These are phyloP conservation scores for Spilarctia lutea DNA, from an alignment of 2,888 invertebrate genomes.

Conservation along the genomic window DNA sequence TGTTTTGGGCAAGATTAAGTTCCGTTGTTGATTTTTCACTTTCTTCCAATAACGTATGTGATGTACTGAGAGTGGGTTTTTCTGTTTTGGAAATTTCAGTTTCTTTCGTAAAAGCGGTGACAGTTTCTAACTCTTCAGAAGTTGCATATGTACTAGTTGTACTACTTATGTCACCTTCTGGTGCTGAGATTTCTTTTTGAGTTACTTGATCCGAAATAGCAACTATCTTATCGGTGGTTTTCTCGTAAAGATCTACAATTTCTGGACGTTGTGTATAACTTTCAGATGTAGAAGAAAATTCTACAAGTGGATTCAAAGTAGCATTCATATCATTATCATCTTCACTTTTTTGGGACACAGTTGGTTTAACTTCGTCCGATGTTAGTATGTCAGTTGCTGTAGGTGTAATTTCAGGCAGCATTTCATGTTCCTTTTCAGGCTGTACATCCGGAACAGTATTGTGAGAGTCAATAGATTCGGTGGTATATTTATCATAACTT, in stretches of 20 bases:
- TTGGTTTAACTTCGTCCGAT: conserved; percentile 27
- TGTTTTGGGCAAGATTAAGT: conserved; percentile 49
- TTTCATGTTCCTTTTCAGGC: conserved; percentile 33
- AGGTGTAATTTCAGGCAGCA: conserved; percentile 24
- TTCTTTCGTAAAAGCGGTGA: conserved; percentile 17
- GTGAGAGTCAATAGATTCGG: conserved; percentile 40
- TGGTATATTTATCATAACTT: conserved; percentile 33
- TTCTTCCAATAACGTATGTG: conserved; percentile 25
- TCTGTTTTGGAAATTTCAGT: conserved; percentile 27
- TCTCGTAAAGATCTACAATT: conserved; percentile 22
- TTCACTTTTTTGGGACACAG: conserved; percentile 19
- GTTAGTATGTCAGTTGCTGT: conserved; percentile 23
- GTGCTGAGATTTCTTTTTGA: conserved; percentile 29
- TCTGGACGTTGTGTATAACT: conserved; percentile 26
- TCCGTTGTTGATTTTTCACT: conserved; percentile 39
- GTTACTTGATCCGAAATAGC: conserved; percentile 25
- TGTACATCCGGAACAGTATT: conserved; percentile 45
- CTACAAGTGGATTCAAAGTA: conserved; percentile 15
- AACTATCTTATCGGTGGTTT: conserved; percentile 21
- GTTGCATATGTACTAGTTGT: conserved; percentile 46
- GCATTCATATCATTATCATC: conserved; percentile 21
- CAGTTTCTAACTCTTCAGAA: conserved; percentile 32
- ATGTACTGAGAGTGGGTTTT: conserved; percentile 11
- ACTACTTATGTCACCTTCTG: conserved; percentile 28
- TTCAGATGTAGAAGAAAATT: conserved; percentile 26